A percentile compares a stretch with the other conserved stretches of the same genome.
Conservation (phyloP, 2,888 invertebrate genomes). For the Pocota personata region DNA sequence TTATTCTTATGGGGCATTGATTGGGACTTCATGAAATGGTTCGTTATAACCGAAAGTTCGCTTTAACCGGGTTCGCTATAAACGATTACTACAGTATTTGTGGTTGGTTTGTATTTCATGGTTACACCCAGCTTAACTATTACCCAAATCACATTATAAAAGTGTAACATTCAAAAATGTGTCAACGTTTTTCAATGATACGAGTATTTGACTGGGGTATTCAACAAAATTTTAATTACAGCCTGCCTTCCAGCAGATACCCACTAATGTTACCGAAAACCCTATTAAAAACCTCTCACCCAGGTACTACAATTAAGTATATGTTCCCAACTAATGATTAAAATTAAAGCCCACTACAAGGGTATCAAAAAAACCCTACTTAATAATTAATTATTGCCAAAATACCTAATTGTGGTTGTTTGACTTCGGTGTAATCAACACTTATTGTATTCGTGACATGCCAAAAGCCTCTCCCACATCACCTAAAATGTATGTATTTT, state of each 20-base stretch:
- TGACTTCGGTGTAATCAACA: constrained; percentile 27
- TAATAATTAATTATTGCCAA: constrained; percentile 31
- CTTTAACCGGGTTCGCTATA: too few relatives aligned
- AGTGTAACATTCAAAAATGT: not conserved
- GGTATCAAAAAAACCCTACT: not conserved
- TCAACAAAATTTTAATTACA: not conserved
- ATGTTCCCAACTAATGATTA: not conserved
- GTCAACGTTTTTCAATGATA: not conserved
- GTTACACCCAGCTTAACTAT: not conserved
- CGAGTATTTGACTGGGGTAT: too few relatives aligned
- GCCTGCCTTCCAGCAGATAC: not conserved
- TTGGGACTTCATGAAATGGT: too few relatives aligned
- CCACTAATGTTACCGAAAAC: not conserved
- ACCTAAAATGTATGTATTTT: not conserved
- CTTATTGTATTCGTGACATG: constrained; percentile 17
- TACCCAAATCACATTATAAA: not conserved
- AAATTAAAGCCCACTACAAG: not conserved
- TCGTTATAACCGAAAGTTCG: too few relatives aligned
- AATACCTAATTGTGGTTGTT: constrained; percentile 45
- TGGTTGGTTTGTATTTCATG: not conserved
- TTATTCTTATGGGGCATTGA: too few relatives aligned
- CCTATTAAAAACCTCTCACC: not conserved
- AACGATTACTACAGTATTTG: not conserved
- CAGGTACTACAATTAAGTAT: not conserved
- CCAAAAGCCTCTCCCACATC: not conserved